Evolutionary conservation across 2,888 invertebrate species (phyloP), one percentile per base, ranked within the genome.

Genomic region (Eupithecia exiguata): DNA sequence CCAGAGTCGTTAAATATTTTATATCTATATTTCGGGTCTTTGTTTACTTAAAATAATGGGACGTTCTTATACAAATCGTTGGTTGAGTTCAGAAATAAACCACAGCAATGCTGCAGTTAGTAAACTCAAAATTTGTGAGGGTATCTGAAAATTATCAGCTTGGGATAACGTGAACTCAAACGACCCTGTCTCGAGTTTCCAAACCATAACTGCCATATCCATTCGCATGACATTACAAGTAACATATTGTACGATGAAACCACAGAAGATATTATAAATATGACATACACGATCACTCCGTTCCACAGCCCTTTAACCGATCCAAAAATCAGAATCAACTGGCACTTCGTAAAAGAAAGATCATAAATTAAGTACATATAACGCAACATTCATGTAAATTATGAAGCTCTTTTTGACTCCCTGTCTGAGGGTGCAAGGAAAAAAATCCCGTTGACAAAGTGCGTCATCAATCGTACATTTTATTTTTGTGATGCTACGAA

Each of bases 221-320:
- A 49, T 71, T 71, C 73, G 70, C 67, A 67, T 71, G 71, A 71
- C 76, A 73, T 76, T 69, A 73, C 70, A 70, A 35, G 77, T 78
- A 77, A 83, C 83, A 82, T 76, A 76, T 76, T 68, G 75, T 73
- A 75, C 68, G 53, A 46, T 70, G 38, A 65, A 62, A 65, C 63
- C 66, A 38, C 40, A 66, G 40, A 66, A 40, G 66, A 66, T 25
- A 40, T 66, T 66, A 66, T 21, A 40, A 66, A 40, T 21, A 43
- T 12, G 21, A 14, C 58, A 25, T 58, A 58, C 58, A 58, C 5
- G 58, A 25, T 58, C 21, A 25, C 58, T 58, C 58, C 58, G 25
- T 58, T 58, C 58, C 58, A 58, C 21, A 12, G 12, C 14, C n/a
- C 12, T 21, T 12, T 21, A 53, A 21, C 5, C 21, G 21, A 21